A percentile compares a stretch with the other conserved stretches of the same genome.
Evolutionary conservation across 2,797 vertebrate species (phyloP).

Genomic region (Gobionotothen gibberifrons): DNA sequence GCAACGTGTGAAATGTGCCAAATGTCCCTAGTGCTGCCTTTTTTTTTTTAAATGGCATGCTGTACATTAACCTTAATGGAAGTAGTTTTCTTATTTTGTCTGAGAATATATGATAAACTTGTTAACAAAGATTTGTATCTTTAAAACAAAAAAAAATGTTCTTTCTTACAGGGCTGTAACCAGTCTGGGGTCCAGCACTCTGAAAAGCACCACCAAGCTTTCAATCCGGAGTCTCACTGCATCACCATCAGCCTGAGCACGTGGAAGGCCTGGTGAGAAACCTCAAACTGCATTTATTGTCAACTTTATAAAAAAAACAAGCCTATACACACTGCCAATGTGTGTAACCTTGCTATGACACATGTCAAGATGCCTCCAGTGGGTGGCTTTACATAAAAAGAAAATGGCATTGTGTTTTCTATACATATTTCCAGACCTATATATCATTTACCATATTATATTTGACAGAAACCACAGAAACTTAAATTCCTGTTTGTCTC

Average conservation of each 20-base stretch:
- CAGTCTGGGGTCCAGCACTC: constrained; percentile 92
- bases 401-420: neutral
- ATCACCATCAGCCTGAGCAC: constrained; percentile 93
- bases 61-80: too few relatives aligned
- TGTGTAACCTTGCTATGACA: neutral
- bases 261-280: constrained; percentile 94
- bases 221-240: constrained; percentile 89
- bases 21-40: neutral
- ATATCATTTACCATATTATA: neutral
- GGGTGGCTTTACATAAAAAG: constrained; percentile 13
- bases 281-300: constrained; percentile 1
- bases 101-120: constrained; percentile 5
- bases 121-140: neutral
- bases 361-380: neutral
- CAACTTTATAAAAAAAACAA: constrained; percentile 18
- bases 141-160: neutral
- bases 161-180: constrained; percentile 89
- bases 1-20: neutral
- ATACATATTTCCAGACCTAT: neutral
- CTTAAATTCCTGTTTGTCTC: constrained; percentile 30
- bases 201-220: constrained; percentile 89
- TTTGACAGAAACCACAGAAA: neutral
- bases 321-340: neutral
- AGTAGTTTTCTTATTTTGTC: neutral
- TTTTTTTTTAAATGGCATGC: neutral